Percentiles rank a stretch among this genome's conserved stretches.
These are phyloP conservation scores for Phrynosoma blainvillii DNA, from an alignment of 2,113 vertebrate genomes.

Conservation along the genomic window DNA sequence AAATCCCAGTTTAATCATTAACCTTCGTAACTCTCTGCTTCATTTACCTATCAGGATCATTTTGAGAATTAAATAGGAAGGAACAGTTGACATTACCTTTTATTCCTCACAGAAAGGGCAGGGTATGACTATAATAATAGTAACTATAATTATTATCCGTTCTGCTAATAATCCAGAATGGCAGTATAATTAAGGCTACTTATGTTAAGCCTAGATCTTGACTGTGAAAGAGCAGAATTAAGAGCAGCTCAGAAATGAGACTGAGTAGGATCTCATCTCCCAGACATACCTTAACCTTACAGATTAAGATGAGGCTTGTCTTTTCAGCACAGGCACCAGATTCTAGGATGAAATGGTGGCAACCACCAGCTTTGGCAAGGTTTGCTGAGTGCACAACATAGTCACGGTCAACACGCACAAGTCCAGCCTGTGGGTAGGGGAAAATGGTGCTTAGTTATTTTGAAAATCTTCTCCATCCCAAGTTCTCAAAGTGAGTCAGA, in stretches of 20 bases:
- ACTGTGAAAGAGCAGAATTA: background rate
- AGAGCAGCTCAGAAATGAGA: background rate
- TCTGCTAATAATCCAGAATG: background rate
- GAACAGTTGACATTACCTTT: too few species aligned
- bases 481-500: background rate
- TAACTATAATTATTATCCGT: too few species aligned
- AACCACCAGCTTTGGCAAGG: constrained; percentile 82
- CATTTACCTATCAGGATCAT: too few species aligned
- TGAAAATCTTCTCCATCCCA: background rate
- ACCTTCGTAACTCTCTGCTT: too few species aligned
- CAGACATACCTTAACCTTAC: constrained; percentile 74
- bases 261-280: too few species aligned
- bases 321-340: constrained; percentile 82
- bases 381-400: constrained; percentile 83
- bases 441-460: background rate
- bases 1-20: too few species aligned
- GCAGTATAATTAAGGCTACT: background rate
- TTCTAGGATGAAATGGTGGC: constrained; percentile 80
- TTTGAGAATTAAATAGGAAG: too few species aligned
- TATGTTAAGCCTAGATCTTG: background rate
- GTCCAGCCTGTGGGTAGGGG: constrained; percentile 75
- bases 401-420: constrained; percentile 84
- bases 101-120: too few species aligned
- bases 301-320: constrained; percentile 79
- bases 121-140: too few species aligned